Evolutionary conservation across 2,113 vertebrate genomes (phyloP), one percentile per base, ranked within the genome.

Genomic region (Sander vitreus): DNA sequence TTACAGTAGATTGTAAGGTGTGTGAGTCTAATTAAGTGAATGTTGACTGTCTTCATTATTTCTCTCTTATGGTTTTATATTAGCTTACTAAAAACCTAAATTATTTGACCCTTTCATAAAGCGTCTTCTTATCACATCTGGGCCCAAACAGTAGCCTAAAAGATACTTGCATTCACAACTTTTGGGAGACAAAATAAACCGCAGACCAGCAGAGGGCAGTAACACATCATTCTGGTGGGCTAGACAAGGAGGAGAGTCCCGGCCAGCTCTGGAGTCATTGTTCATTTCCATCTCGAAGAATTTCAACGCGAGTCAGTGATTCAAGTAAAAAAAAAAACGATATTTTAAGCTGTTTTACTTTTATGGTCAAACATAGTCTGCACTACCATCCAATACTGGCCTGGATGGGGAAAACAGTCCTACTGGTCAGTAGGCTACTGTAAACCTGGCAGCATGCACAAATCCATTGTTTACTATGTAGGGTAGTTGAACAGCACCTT

Each of bases 171-270:
- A 33, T 33, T 33, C 33, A 33, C 33, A 9, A 16, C 16, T 50
- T 64, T 64, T 19, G 33, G 23, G 25, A 33, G 16, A 21, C 45
- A 55, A n/a, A 6, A 11, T 16, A 11, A 0, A 13, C 6, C 50
- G 0, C 5, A 0, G 13, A 25, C 80, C 91, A 90, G 74, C 80
- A 85, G 89, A 60, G 84, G 86, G 81, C 80, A 81, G 73, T 63
- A 47, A 78, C 39, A 30, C 7, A 8, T 50, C 64, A 76, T 8
- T 62, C 12, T 12, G 23, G 16, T 15, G 43, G 9, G 25, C n/a
- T 0, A n/a, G 23, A 62, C 5, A 18, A 50, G 23, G 50, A 55
- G 21, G 54, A 47, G 54, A n/a, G 45, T 51, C 45, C 6, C 13
- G 2, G n/a, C 6, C 13, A 2, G 18, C 27, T 39, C 60, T 58